These are phyloP conservation scores for Torymus aiolomorphi DNA, from an alignment of 2,888 invertebrate species.

Conservation along the genomic window DNA sequence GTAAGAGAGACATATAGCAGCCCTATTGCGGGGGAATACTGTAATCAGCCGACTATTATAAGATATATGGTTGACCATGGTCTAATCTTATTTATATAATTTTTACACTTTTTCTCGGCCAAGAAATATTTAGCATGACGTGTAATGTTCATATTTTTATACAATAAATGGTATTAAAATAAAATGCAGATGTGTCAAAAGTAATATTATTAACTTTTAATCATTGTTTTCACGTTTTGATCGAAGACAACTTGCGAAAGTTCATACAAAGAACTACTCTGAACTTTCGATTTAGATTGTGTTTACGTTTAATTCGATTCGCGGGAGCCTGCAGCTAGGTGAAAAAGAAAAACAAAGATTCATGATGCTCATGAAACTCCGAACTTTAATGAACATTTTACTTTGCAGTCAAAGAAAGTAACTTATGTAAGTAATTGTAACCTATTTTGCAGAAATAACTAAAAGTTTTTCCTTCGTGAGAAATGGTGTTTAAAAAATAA, in stretches of 20 bases:
- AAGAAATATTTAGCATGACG: no score
- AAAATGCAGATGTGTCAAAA: background rate
- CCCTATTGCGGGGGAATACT: no score
- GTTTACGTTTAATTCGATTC: slow-evolving; percentile 29
- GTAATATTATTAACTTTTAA: slow-evolving; percentile 6
- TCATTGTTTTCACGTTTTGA: slow-evolving; percentile 24
- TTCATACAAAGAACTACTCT: slow-evolving; percentile 30
- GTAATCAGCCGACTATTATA: no score
- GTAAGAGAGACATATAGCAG: no score
- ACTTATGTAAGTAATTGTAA: no score
- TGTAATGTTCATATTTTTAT: no score
- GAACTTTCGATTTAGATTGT: slow-evolving; percentile 39
- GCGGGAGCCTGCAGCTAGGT: background rate
- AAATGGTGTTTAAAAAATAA: no score
- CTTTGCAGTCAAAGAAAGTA: background rate
- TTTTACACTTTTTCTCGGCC: no score
- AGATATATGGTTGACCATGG: no score
- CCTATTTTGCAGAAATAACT: no score
- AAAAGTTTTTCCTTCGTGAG: no score
- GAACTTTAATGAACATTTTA: slow-evolving; percentile 20
- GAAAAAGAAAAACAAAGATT: slow-evolving; percentile 14
- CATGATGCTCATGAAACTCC: background rate
- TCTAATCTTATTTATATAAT: no score
- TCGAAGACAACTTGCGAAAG: slow-evolving; percentile 20
- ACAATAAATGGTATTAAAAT: background rate